Evolutionary conservation across 2,113 vertebrate species (phyloP), one percentile per base, ranked within the genome.

Genomic region (Seriola quinqueradiata): DNA sequence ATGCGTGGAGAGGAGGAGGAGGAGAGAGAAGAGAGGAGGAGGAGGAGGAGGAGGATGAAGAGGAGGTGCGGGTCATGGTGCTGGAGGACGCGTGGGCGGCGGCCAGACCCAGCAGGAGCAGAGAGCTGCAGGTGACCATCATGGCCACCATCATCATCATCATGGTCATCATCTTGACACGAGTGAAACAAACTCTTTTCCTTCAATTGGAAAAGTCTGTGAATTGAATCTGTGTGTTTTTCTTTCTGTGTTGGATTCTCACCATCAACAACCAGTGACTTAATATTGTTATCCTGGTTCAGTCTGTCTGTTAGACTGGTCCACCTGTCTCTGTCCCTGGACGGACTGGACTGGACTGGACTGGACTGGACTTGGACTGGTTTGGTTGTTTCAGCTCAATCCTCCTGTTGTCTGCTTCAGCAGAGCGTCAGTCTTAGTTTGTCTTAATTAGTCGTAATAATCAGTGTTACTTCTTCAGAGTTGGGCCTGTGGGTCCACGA

Each of bases 1-100:
- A 95, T 94, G 25, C 94, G 93, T 0, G 94, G 94, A 50, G 93
- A 94, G 16, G 93, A 82, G 2, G 90, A 87, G 0, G 92, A 87
- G 0, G 89, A 88, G 2, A 90, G 82, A 0, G 90, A 84, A 1
- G 92, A 81, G 77, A 66, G 0, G 90, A 66, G 1, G 87, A 79
- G 0, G 85, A 71, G 1, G 25, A 28, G 25, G 25, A 28, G 2
- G 89, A 79, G 0, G 91, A 69, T 3, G 88, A 79, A 38, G 87
- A 77, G 34, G 91, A 79, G n/a, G 82, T 23, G 28, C 79, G 89
- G 23, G 79, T 75, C 71, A 89, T 8, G 1, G 83, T 70, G 75
- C 68, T 77, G 54, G 93, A 91, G 23, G 92, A 90, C 9, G 88
- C 84, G 4, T 94, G 92, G 21, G 88, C 81, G 1, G 93, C 75